Conservation (phyloP, 2,113 vertebrate genomes). For the Eptesicus fuscus region DNA sequence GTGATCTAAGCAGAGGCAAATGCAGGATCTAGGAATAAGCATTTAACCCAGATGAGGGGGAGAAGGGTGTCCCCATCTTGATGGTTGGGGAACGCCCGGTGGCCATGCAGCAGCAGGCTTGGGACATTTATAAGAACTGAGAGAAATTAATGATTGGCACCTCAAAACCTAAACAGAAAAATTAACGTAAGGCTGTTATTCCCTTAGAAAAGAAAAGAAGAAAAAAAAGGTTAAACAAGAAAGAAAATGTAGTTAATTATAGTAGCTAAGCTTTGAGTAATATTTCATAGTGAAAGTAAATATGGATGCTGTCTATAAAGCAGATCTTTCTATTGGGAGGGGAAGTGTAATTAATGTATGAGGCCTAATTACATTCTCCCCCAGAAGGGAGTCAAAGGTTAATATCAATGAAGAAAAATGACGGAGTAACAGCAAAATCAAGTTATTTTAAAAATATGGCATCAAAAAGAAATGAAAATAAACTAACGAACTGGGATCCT, state of each 20-base stretch:
- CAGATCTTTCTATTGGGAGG: not conserved
- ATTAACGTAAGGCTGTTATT: not conserved
- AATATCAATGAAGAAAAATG: not conserved
- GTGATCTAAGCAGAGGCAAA: not conserved
- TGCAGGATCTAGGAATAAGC: not conserved
- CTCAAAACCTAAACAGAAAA: constrained; percentile 17
- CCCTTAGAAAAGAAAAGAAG: not conserved
- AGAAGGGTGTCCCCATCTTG: not conserved
- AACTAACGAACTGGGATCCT: not conserved
- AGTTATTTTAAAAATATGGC: not conserved
- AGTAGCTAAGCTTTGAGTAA: not conserved
- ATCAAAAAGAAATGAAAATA: not conserved
- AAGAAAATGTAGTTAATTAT: not conserved
- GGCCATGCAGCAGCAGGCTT: not conserved
- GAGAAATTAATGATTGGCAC: not conserved
- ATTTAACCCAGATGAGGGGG: not conserved
- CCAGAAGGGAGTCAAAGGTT: not conserved
- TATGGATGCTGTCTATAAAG: not conserved
- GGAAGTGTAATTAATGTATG: not conserved
- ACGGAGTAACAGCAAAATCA: not conserved
- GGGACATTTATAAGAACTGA: not conserved
- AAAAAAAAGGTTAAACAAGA: not conserved
- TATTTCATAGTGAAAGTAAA: not conserved
- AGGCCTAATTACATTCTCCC: not conserved
- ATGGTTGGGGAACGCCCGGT: not conserved